Base-by-base conservation (phyloP, 2,113 vertebrate species). In the Butastur rufipennis region DNA sequence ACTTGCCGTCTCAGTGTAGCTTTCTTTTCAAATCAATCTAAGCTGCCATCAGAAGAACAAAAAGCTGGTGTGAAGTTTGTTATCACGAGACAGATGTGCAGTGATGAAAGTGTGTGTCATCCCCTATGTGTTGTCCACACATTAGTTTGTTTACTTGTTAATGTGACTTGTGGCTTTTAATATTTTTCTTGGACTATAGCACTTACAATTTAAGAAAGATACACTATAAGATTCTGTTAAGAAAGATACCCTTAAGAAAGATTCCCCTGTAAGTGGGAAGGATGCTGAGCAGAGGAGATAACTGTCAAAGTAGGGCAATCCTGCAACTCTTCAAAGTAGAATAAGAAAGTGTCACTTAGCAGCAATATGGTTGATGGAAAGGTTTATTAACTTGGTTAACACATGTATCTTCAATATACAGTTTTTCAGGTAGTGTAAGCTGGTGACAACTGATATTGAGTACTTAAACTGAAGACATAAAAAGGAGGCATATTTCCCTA, bases 401-500 rank as follows among this genome's bases (percentile, higher is more conserved):
- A 55, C 19, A 5, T 5, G 18, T 73, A 58, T 91, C 72, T 86
- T 88, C n/a, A 47, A 29, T 78, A 74, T 36, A 43, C 34, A 23
- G 1, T 38, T 97, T 88, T 86, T 96, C 63, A 82, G 55, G 63
- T 72, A 81, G 43, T 18, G 10, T 70, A 81, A 95, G 38, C 62
- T 78, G 83, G 27, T 96, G 59, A 85, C 15, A 5, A n/a, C 38
- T 71, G 23, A 62, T 78, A 73, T 58, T 82, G 85, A 67, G 38
- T 55, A 32, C 25, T 52, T 61, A 81, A 93, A 88, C 48, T 95
- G 88, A 95, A 97, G 91, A 59, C 52, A 79, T 36, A 36, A 72
- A 81, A 95, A 86, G n/a, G 63, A 92, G 85, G 22, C 53, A 23
- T 92, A 95, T 97, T 97, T 96, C 70, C 48, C 43, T 75, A 52